Evolutionary conservation across 2,797 vertebrate genomes (phyloP).

Genomic region (Tolypeutes matacus): DNA sequence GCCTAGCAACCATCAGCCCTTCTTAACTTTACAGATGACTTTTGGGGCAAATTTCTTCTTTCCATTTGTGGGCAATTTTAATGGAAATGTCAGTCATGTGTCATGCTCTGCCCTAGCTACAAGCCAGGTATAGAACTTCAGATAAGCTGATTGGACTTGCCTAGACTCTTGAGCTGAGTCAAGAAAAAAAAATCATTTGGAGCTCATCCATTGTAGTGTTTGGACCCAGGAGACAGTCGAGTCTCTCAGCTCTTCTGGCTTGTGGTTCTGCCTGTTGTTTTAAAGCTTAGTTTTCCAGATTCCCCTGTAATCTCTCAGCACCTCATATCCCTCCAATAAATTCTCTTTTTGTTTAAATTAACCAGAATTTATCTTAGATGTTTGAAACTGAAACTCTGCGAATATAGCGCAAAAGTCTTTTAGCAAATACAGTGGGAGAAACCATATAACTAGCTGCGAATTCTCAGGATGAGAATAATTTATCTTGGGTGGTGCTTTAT

Average conservation of each 20-base stretch:
- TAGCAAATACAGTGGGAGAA: background rate
- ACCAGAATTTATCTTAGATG: constrained; percentile 10
- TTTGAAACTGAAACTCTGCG: constrained; percentile 31
- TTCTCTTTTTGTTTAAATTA: constrained; percentile 51
- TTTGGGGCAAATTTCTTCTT: constrained; percentile 17
- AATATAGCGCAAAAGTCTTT: background rate
- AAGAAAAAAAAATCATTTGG: background rate
- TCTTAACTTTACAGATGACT: background rate
- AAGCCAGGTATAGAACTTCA: background rate
- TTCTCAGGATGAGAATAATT: background rate
- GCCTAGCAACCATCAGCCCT: background rate
- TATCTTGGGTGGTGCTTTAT: background rate
- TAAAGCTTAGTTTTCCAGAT: constrained; percentile 15
- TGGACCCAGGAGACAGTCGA: background rate
- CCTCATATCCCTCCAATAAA: background rate
- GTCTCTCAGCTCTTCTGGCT: background rate
- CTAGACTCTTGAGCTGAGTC: background rate
- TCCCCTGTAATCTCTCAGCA: background rate
- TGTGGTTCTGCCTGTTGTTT: background rate
- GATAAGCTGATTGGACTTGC: background rate
- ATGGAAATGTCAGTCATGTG: background rate
- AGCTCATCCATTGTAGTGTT: background rate
- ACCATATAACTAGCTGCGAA: background rate
- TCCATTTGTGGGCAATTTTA: background rate
- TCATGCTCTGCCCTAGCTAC: background rate